These are phyloP conservation scores for Bradypus variegatus DNA, from an alignment of 2,797 vertebrate species.

Conservation along the genomic window DNA sequence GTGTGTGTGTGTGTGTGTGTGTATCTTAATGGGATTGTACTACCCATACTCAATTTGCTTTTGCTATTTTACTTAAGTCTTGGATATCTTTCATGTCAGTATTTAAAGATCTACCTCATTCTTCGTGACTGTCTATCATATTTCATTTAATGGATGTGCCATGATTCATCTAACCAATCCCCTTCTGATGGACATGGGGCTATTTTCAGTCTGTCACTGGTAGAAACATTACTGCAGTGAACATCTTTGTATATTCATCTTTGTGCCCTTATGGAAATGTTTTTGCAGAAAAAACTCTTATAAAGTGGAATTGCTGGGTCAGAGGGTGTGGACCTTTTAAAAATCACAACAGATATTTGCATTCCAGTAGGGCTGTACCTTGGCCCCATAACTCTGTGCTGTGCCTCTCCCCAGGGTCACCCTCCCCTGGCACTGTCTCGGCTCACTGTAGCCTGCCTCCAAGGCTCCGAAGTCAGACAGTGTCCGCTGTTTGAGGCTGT, in stretches of 20 bases:
- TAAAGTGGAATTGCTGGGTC: conserved; percentile 32
- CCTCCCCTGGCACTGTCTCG: not conserved
- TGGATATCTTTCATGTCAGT: not conserved
- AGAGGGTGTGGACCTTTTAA: conserved; percentile 37
- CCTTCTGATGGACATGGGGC: not conserved
- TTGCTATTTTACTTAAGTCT: conserved; percentile 14
- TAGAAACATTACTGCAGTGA: not conserved
- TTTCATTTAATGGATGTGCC: not conserved
- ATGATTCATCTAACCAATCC: not conserved
- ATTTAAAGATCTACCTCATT: not conserved
- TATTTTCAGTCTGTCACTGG: not conserved
- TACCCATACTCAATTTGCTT: not conserved
- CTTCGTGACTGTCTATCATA: not conserved
- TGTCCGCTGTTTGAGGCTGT: not conserved
- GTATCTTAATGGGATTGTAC: not conserved
- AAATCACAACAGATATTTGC: conserved; percentile 37
- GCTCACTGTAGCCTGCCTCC: not conserved
- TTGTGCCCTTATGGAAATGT: not conserved
- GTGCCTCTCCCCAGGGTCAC: not conserved
- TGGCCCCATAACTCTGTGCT: not conserved
- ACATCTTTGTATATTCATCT: not conserved
- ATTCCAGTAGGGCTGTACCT: not conserved
- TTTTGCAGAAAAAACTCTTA: conserved; percentile 22
- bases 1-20: not conserved
- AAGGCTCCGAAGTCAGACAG: not conserved